Base-by-base conservation (phyloP, 2,888 invertebrate genomes). In the Lottia scabra region DNA sequence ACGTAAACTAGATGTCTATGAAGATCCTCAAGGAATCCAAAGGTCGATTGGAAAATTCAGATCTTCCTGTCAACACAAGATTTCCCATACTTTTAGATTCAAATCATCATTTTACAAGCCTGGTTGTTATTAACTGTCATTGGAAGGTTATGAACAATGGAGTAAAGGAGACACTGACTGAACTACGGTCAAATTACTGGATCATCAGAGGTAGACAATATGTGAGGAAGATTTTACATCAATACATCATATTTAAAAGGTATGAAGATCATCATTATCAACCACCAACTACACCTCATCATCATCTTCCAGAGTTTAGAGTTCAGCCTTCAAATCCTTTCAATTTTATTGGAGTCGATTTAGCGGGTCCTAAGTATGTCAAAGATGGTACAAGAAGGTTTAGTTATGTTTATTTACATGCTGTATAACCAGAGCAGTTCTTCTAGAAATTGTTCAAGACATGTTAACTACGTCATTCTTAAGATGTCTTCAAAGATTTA, bases 271-370 rank as follows among this genome's bases (percentile, higher is more conserved):
- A 56, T 10, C 68, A 62, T 12, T 68, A 68, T 63, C 68, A 46
- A n/a, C 26, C 30, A n/a, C 68, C 68, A 26, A 12, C 27, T n/a
- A 19, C 68, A 10, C 68, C 68, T n/a, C n/a, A n/a, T n/a, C n/a
- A n/a, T 26, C 62, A 26, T 13, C 48, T 68, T 23, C 63, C 68
- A 16, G 63, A 63, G n/a, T 38, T 68, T 19, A n/a, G 68, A 19
- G 27, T 68, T 23, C 46, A 68, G 5, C 30, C 23, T 10, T 16
- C 27, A 13, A 0, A 19, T 30, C 48, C 68, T 63, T 68, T 68
- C 63, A 38, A 1, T 12, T 27, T 26, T 65, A 63, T 56, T n/a
- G 68, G 46, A 16, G 63, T 68, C 3, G 68, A 68, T 27, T 68
- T 68, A 63, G 56, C 63, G 27, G 63, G 48, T 48, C 48, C 48